Conservation (phyloP, 2,888 invertebrate species). For the Malacosoma neustria region DNA sequence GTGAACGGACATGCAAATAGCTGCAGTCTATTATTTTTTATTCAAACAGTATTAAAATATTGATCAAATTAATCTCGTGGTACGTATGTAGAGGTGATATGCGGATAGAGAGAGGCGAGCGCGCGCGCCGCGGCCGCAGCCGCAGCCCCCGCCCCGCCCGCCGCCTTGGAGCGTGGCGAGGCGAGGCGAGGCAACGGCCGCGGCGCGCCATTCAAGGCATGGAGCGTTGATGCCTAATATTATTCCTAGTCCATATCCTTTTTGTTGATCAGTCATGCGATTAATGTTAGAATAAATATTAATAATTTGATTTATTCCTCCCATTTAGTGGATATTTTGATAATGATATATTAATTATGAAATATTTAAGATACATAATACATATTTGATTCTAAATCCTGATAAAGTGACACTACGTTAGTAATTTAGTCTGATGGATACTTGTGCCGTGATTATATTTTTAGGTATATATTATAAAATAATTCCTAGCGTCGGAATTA, state of each 20-base stretch:
- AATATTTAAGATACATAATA: slow-evolving; percentile 76
- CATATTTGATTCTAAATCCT: slow-evolving; percentile 76
- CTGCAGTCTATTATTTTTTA: slow-evolving; percentile 54
- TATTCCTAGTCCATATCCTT: slow-evolving; percentile 76
- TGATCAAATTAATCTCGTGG: slow-evolving; percentile 58
- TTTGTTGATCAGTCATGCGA: slow-evolving; percentile 75
- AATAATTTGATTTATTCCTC: slow-evolving; percentile 76
- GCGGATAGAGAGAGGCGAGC: slow-evolving; percentile 53
- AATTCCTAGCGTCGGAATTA: slow-evolving; percentile 76
- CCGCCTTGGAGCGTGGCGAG: slow-evolving; percentile 60
- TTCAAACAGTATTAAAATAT: slow-evolving; percentile 67
- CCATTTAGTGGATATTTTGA: slow-evolving; percentile 76
- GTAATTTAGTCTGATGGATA: slow-evolving; percentile 76
- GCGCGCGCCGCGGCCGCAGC: slow-evolving; percentile 19
- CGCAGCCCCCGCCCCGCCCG: slow-evolving; percentile 28
- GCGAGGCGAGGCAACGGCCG: slow-evolving; percentile 21
- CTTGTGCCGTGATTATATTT: slow-evolving; percentile 76
- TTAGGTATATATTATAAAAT: slow-evolving; percentile 75
- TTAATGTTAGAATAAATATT: slow-evolving; percentile 73
- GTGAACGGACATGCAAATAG: too few species aligned
- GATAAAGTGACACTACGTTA: slow-evolving; percentile 75
- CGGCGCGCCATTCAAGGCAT: slow-evolving; percentile 48
- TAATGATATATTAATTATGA: slow-evolving; percentile 76
- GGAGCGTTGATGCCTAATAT: slow-evolving; percentile 69
- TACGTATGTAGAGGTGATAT: slow-evolving; percentile 67